Base-by-base conservation (phyloP, 2,888 invertebrate species). In the Ophion obscuratus region DNA sequence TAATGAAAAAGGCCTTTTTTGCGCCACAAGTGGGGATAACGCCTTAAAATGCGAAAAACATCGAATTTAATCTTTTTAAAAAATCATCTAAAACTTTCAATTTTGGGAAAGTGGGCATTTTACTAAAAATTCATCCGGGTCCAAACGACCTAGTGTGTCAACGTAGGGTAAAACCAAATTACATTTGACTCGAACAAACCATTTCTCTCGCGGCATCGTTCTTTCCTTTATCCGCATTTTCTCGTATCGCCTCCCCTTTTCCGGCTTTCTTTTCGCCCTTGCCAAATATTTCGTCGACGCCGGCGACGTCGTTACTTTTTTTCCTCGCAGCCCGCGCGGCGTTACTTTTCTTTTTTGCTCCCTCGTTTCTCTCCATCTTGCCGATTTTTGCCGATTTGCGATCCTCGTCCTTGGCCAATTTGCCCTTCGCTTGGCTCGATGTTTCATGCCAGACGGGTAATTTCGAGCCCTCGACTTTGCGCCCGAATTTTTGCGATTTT, bases 361-460 rank as follows among this genome's bases (percentile, higher is more conserved):
- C 2, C 24, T 27, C 27, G 64, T 27, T 9, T 0, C 24, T 6
- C 6, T 14, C 2, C 14, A n/a, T 68, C 0, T 70, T 14, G 6
- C 17, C 27, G 9, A 67, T 40, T 40, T 67, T 24, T 7, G n/a
- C 62, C 14, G 7, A 57, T 17, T 53, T 53, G 2, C 53, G 14
- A 53, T 53, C 17, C 53, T 17, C 53, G 14, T 53, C 53, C 11
- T 17, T 53, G 14, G 1, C 53, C 40, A 40, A 7, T 53, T 53
- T 53, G 53, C 53, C 53, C 53, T 14, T 53, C 0, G 4, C 14
- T 53, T 53, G 53, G 53, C 4, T 53, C 4, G 17, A 11, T 17
- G 53, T 53, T 53, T 77, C 77, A 27, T 36, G 77, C 77, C 84
- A 68, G n/a, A 84, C 77, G 10, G 84, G 84, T 24, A 84, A 77